phyloP scores from a whole-genome alignment of 2,113 vertebrate genomes.

The Caloenas nicobarica region DNA sequence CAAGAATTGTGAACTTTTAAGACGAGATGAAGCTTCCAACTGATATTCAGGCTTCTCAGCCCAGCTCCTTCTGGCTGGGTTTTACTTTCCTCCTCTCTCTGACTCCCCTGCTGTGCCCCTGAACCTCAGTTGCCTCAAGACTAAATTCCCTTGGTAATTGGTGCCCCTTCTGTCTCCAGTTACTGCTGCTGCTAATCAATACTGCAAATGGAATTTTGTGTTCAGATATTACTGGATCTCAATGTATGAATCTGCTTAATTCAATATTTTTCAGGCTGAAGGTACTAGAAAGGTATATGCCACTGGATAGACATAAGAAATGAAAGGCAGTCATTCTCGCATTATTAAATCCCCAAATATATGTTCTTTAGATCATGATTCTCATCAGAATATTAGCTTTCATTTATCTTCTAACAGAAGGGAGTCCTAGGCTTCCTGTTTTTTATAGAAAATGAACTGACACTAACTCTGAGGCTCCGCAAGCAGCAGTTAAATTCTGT shows the following conservation, averaged over 20 bases:
- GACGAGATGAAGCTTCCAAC: not conserved
- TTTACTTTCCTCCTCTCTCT: not conserved
- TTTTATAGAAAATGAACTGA: not conserved
- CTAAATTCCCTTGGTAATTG: not conserved
- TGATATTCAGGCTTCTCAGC: not conserved
- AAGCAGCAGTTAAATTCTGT: not conserved
- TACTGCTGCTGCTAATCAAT: constrained; percentile 8
- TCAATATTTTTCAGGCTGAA: not conserved
- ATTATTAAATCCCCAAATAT: not conserved
- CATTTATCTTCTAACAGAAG: not conserved
- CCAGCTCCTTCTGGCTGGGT: not conserved
- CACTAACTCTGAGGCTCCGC: not conserved
- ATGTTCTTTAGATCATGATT: not conserved
- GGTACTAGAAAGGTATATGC: not conserved
- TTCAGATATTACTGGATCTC: not conserved
- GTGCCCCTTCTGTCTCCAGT: not conserved
- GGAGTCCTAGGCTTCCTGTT: not conserved
- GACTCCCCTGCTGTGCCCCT: not conserved
- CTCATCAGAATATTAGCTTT: not conserved
- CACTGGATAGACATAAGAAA: not conserved
- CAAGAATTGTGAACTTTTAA: not conserved
- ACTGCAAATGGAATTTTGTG: not conserved
- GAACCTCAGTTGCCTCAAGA: not conserved
- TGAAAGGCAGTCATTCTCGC: not conserved
- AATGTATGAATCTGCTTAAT: not conserved